A percentile compares a stretch with the other conserved stretches of the same genome.
These are phyloP conservation scores for Unio pictorum DNA, from an alignment of 2,888 invertebrate genomes.

Conservation along the genomic window DNA sequence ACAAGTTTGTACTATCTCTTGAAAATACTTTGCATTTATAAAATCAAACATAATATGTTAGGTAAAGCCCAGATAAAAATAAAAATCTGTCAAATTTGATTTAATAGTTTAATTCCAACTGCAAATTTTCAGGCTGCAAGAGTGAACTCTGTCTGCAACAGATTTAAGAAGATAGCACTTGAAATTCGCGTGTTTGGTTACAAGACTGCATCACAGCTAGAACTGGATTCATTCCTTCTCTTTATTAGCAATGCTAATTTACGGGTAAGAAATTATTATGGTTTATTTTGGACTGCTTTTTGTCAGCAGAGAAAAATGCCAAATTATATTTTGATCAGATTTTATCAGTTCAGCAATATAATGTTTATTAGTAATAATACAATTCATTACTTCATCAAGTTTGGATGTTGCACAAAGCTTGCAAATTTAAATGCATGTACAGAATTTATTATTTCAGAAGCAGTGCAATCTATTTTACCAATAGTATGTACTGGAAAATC, in stretches of 20 bases:
- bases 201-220: slow-evolving; percentile 61
- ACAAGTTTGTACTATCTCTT: no score
- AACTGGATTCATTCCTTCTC: slow-evolving; percentile 70
- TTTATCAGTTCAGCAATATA: no score
- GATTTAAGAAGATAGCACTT: slow-evolving; percentile 67
- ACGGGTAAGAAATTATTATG: slow-evolving; percentile 50
- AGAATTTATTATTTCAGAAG: no score
- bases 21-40: no score
- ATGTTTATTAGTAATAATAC: no score
- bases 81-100: neutral
- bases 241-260: slow-evolving; percentile 65
- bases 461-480: no score
- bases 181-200: slow-evolving; percentile 71
- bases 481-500: no score
- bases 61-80: no score
- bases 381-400: no score
- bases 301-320: neutral
- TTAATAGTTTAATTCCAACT: neutral
- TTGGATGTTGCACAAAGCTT: no score
- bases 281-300: neutral
- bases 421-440: no score
- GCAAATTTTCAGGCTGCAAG: slow-evolving; percentile 64
- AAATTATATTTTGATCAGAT: neutral
- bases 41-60: no score
- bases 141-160: slow-evolving; percentile 67